A percentile compares a stretch with the other conserved stretches of the same genome.
phyloP scores from a whole-genome alignment of 2,113 vertebrate species.

The Tetrao urogallus region DNA sequence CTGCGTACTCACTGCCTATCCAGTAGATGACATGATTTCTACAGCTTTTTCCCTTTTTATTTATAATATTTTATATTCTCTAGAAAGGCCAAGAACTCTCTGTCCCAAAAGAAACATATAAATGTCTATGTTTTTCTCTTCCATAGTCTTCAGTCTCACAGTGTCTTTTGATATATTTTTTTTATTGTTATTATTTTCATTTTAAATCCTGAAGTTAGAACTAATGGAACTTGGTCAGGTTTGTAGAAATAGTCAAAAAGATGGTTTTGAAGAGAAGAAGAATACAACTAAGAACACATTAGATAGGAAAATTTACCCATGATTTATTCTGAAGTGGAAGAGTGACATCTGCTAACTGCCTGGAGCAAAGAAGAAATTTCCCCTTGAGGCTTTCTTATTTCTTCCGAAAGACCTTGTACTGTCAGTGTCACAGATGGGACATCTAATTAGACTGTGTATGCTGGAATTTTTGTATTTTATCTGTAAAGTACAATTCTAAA shows the following conservation, averaged over 20 bases:
- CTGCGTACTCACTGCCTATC: not conserved
- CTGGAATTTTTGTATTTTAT: conserved; percentile 32
- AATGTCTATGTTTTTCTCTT: not conserved
- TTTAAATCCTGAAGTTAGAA: not conserved
- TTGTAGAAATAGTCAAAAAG: not conserved
- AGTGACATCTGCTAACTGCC: conserved; percentile 34
- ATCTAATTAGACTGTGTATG: not conserved
- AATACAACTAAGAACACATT: not conserved
- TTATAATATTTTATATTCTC: not conserved
- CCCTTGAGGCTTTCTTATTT: not conserved
- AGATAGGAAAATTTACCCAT: not conserved
- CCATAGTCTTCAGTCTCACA: not conserved
- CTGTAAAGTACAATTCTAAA: conserved; percentile 13
- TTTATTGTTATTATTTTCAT: not conserved
- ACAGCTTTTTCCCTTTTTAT: not conserved
- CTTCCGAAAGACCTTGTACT: conserved; percentile 9
- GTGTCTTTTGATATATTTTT: not conserved
- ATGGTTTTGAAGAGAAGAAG: not conserved
- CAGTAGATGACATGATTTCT: not conserved
- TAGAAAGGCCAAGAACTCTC: not conserved
- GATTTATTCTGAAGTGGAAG: not conserved
- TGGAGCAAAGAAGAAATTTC: not conserved
- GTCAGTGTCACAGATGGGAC: conserved; percentile 29
- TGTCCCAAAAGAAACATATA: not conserved
- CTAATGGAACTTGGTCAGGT: not conserved